Conservation (phyloP, 2,888 invertebrate species). For the Dione vanillae region DNA sequence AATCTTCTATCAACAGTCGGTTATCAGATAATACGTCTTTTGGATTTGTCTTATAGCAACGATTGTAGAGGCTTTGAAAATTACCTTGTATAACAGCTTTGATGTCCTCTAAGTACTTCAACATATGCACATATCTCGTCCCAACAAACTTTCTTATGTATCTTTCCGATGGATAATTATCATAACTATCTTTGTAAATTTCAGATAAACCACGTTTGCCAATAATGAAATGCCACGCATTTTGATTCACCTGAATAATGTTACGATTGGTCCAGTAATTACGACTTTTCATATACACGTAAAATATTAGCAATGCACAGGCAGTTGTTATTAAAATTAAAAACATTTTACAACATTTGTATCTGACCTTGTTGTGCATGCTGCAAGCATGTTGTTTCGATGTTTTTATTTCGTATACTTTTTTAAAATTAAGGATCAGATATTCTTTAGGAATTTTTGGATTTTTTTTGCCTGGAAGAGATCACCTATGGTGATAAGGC, state of each 20-base stretch:
- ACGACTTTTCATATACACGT: conserved; percentile 41
- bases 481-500: too few species aligned
- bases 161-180: conserved; percentile 53
- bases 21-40: conserved; percentile 64
- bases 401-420: not conserved
- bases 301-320: conserved; percentile 47
- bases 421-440: not conserved
- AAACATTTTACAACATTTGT: conserved; percentile 40
- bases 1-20: conserved; percentile 63
- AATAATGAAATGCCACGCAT: conserved; percentile 56
- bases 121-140: conserved; percentile 55
- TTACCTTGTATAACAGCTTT: conserved; percentile 62
- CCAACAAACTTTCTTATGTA: conserved; percentile 60
- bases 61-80: conserved; percentile 63
- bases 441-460: not conserved
- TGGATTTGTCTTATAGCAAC: conserved; percentile 59
- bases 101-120: conserved; percentile 63
- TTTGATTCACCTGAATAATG: conserved; percentile 55
- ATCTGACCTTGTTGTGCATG: not conserved
- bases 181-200: conserved; percentile 60
- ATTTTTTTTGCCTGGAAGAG: too few species aligned
- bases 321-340: conserved; percentile 45
- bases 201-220: conserved; percentile 61
- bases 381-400: not conserved
- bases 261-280: conserved; percentile 66